A percentile compares a stretch with the other conserved stretches of the same genome.
Evolutionary conservation across 2,888 invertebrate species (phyloP).

Genomic region (Eutolmus rufibarbis): DNA sequence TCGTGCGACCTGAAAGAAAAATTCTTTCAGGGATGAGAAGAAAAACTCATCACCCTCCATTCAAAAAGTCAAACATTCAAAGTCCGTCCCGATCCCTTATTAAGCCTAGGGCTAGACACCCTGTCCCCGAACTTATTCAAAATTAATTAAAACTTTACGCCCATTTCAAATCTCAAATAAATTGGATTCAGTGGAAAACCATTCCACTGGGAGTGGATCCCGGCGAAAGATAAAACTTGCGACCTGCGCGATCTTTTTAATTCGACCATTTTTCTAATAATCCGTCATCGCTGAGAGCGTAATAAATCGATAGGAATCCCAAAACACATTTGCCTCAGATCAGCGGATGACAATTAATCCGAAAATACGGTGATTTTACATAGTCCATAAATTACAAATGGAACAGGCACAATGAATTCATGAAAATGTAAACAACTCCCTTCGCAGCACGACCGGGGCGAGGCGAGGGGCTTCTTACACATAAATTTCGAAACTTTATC

Average conservation of each 20-base stretch:
- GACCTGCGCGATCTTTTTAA: background rate
- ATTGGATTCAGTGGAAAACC: background rate
- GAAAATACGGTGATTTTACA: background rate
- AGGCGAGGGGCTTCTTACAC: background rate
- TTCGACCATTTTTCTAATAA: background rate
- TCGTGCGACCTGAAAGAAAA: background rate
- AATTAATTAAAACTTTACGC: background rate
- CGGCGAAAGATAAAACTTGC: background rate
- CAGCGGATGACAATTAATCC: background rate
- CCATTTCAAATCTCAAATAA: background rate
- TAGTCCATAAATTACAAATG: slow-evolving; percentile 10
- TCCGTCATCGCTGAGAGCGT: background rate
- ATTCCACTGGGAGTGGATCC: background rate
- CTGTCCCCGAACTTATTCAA: background rate
- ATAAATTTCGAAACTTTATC: background rate
- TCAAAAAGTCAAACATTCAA: background rate
- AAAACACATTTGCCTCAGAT: background rate
- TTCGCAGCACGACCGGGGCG: background rate
- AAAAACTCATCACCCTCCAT: background rate
- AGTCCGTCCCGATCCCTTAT: background rate
- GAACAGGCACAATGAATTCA: background rate
- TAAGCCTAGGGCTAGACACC: background rate
- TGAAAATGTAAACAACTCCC: slow-evolving; percentile 11
- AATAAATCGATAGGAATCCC: background rate
- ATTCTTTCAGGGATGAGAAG: background rate